Evolutionary conservation across 1,140 invertebrate species (phyloP).

Genomic region (Camponotus pennsylvanicus): DNA sequence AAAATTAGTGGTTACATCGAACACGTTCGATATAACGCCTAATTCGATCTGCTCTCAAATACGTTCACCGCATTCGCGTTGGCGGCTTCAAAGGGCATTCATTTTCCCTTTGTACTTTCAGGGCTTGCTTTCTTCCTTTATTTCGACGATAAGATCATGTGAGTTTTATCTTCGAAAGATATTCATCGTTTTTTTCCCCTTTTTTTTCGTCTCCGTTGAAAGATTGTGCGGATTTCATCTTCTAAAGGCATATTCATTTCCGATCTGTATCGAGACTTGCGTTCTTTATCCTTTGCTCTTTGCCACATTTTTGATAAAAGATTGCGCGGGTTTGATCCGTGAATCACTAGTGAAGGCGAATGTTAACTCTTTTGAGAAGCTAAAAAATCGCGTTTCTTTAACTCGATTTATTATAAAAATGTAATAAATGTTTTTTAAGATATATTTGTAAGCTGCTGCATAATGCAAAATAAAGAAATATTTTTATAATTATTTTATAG

Average conservation of each 20-base stretch:
- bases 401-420: not conserved
- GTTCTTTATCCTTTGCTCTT: not conserved
- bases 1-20: conserved; percentile 5
- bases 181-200: conserved; percentile 33
- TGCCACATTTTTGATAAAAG: conserved; percentile 23
- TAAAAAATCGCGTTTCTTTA: not conserved
- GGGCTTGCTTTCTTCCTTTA: conserved; percentile 23
- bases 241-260: conserved; percentile 47
- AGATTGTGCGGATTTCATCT: conserved; percentile 41
- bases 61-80: conserved; percentile 7
- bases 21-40: conserved; percentile 1
- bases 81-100: conserved; percentile 25
- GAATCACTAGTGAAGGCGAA: conserved; percentile 3
- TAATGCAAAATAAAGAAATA: not conserved
- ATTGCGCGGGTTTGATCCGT: conserved; percentile 27
- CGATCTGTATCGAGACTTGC: conserved; percentile 27
- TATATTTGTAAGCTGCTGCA: not conserved
- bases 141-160: conserved; percentile 43
- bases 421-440: not conserved
- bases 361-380: not conserved
- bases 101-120: conserved; percentile 37
- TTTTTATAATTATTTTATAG: not conserved
- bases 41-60: conserved; percentile 32
- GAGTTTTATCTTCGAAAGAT: conserved; percentile 42
- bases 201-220: not conserved